phyloP scores from a whole-genome alignment of 64 coral and sea anemone genomes.

The Astreopora myriophthalma region DNA sequence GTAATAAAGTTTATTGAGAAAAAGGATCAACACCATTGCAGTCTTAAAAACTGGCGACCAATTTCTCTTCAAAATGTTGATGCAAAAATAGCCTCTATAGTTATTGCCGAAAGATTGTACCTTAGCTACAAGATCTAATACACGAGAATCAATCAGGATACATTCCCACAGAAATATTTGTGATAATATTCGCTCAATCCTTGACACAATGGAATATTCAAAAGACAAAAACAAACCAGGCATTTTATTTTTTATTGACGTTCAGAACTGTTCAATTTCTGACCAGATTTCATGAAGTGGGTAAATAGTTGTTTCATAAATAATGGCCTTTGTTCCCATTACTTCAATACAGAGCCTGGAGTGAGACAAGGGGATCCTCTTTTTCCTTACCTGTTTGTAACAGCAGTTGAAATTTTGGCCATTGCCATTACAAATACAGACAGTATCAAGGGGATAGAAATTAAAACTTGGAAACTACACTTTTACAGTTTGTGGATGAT shows the following conservation, averaged over 20 bases:
- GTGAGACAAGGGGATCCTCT: conserved; percentile 14
- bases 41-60: not conserved
- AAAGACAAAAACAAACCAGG: not conserved
- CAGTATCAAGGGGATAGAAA: not conserved
- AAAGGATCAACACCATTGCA: not conserved
- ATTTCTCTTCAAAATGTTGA: not conserved
- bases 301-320: conserved; percentile 6
- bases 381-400: not conserved
- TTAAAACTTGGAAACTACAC: not conserved
- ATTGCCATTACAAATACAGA: not conserved
- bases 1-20: too few relatives aligned
- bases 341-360: not conserved
- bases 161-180: not conserved
- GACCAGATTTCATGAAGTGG: not conserved
- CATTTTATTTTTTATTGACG: not conserved
- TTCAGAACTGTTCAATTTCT: not conserved
- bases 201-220: not conserved
- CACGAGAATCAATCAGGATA: not conserved
- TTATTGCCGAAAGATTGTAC: not conserved
- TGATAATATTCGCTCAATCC: not conserved
- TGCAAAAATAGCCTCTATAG: not conserved
- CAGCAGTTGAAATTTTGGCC: not conserved
- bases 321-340: not conserved
- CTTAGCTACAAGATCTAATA: not conserved
- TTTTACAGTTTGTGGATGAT: not conserved